Conservation (phyloP, 2,113 vertebrate species). For the Geococcyx californianus region DNA sequence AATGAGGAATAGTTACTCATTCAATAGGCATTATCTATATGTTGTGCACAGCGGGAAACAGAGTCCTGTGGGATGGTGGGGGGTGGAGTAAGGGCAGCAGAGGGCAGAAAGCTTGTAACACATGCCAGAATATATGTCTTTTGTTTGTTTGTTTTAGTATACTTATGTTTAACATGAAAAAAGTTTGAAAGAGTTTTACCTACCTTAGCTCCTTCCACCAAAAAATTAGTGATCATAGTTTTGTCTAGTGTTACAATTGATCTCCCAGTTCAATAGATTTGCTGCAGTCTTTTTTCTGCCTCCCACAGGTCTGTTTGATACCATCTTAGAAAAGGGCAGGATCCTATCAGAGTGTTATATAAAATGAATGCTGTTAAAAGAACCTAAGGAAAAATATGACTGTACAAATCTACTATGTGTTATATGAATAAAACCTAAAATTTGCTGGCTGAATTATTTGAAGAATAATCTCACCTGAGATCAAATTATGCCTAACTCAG, state of each 20-base stretch:
- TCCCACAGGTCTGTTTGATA: neutral
- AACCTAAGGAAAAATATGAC: neutral
- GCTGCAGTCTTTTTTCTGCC: neutral
- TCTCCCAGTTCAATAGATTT: neutral
- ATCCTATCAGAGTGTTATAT: neutral
- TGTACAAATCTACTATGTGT: neutral
- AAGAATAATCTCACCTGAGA: neutral
- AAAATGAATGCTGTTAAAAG: neutral
- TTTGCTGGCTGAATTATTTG: neutral
- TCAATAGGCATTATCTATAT: neutral
- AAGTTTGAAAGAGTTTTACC: neutral
- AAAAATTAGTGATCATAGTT: neutral
- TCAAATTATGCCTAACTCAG: neutral
- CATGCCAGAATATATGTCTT: too few species aligned
- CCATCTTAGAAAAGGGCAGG: neutral
- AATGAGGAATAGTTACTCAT: neutral
- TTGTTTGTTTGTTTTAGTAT: too few species aligned
- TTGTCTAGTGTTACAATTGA: neutral
- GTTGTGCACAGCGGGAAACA: neutral
- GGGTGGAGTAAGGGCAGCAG: too few species aligned
- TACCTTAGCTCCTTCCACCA: neutral
- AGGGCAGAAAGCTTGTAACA: fast-evolving
- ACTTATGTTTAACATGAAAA: neutral
- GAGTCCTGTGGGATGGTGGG: neutral
- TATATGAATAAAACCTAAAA: neutral